Base-by-base conservation (phyloP, 2,888 invertebrate genomes). In the Cerceris ruficornis region DNA sequence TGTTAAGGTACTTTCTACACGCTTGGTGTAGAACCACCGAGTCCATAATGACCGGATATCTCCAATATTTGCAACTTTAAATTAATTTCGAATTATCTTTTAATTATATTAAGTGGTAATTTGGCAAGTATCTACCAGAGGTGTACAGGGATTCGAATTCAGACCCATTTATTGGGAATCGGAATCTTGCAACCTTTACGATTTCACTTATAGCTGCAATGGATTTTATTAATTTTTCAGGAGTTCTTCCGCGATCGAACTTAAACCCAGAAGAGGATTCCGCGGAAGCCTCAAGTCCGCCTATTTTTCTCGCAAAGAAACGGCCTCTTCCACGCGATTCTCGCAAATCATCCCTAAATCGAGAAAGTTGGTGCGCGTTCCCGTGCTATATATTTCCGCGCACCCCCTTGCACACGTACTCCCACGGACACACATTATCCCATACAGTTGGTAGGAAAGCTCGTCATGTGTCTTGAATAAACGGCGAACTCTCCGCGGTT, bases 391-490 rank as follows among this genome's bases (percentile, higher is more conserved):
- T 75, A 81, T 77, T 74, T 72, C 64, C 77, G 41, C 42, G 42
- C 41, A 57, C 52, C 61, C 65, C 50, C 49, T 58, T 14, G 6
- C n/a, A 39, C 57, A 71, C 28, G 39, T 62, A 50, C 50, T 41
- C 60, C 49, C 64, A 72, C 62, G 57, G 54, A 49, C 59, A 70
- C 67, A 52, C 57, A 69, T 59, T 57, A 49, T 69, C 50, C 67
- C 54, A 68, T 65, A 74, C 62, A 65, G 49, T 28, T 68, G 17
- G 8, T 9, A 43, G 69, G 50, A 75, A 74, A 70, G 73, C 85
- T 87, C 89, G 84, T 90, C 88, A 88, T 88, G 86, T 84, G 87
- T 86, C 77, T 82, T 85, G 88, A 89, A 89, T 90, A 87, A 88
- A 88, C 86, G 87, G 83, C 81, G 75, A 77, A 69, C 84, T 78